Conservation (phyloP, 2,888 invertebrate species). For the Charanyca ferruginea region DNA sequence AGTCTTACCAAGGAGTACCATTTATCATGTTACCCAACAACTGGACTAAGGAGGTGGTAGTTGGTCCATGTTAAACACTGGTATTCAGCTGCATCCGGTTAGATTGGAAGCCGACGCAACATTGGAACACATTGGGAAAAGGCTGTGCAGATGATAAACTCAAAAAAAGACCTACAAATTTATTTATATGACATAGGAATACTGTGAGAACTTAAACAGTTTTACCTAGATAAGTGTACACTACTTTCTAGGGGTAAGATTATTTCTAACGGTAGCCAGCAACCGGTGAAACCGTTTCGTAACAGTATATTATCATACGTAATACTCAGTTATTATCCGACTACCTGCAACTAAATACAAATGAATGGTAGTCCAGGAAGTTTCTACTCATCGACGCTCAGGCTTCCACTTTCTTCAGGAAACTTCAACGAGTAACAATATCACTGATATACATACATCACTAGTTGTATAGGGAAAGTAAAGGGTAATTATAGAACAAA, state of each 20-base stretch:
- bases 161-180: neutral
- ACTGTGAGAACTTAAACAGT: neutral
- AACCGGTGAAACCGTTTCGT: conserved; percentile 28
- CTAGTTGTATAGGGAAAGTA: conserved; percentile 40
- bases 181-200: neutral
- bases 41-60: no score
- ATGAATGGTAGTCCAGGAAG: conserved; percentile 54
- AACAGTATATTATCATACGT: conserved; percentile 44
- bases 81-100: no score
- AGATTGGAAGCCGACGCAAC: no score
- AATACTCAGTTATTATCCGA: conserved; percentile 56
- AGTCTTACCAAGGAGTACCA: no score
- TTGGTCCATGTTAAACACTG: no score
- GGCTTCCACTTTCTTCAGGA: conserved; percentile 73
- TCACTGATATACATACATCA: conserved; percentile 22
- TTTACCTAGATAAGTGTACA: neutral
- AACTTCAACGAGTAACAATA: conserved; percentile 46
- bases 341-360: conserved; percentile 47
- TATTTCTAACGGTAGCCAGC: conserved; percentile 31
- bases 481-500: conserved; percentile 51
- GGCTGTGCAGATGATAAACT: no score
- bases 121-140: no score
- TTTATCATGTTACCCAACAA: no score
- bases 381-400: conserved; percentile 63
- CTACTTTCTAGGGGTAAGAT: conserved; percentile 10